Base-by-base conservation (phyloP, 1,140 invertebrate genomes). In the Oryctes rhinoceros region DNA sequence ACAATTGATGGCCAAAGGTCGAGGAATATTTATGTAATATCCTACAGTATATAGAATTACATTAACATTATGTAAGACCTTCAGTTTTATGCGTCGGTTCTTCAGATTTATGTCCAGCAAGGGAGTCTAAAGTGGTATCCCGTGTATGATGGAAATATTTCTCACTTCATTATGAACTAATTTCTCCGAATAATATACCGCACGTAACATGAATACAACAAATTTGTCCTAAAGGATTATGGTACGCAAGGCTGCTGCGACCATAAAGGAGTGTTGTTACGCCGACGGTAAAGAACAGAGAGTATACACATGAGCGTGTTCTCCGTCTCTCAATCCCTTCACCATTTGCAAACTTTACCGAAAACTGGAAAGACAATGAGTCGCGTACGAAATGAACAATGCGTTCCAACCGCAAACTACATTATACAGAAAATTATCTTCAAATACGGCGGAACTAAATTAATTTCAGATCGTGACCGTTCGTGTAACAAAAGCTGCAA, bases 371-470 rank as follows among this genome's bases (percentile, higher is more conserved):
- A 71, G 65, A 71, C 65, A 71, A 71, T 71, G 65, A 71, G 65
- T 71, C 65, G 65, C 24, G 35, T 24, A 71, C 20, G 65, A 71
- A 71, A 13, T 71, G 65, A 71, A 71, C 65, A 71, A 71, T 71
- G 65, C 65, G 65, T 20, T 71, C 65, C 65, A 37, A 18, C n/a
- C 65, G 65, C 65, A 71, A 71, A 71, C 65, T 37, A 71, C 20
- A 71, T 71, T 71, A 71, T 71, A 71, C 20, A 71, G 65, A 71
- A 71, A 71, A 71, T 71, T 71, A 71, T 71, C 65, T 71, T 71
- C 65, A 71, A 71, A 71, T 71, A 71, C 65, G 65, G 20, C 65
- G 65, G 65, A 71, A 71, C 65, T 71, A 71, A 71, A 71, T 71
- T 71, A 71, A 71, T 35, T 71, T 71, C 65, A 71, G 65, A 71